Base-by-base conservation (phyloP, 2,797 vertebrate species). In the Kryptopterus vitreolus region DNA sequence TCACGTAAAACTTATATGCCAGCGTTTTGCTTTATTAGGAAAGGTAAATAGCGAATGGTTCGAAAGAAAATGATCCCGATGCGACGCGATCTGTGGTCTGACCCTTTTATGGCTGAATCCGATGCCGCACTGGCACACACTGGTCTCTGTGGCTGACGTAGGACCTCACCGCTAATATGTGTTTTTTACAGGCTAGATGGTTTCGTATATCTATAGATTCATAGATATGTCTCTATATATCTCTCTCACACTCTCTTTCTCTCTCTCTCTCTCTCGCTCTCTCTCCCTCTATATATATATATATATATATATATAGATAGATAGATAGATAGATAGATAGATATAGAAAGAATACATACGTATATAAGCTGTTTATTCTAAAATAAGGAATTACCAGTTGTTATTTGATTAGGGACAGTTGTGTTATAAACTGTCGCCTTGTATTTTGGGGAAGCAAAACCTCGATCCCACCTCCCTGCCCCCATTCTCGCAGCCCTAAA, bases 401-500 rank as follows among this genome's bases (percentile, higher is more conserved):
- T 66, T 1, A 7, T 46, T 12, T 62, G 18, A 13, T 15, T 1
- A 22, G 35, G 11, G n/a, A n/a, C n/a, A n/a, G 11, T 35, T 15
- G 62, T 38, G 35, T 66, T 11, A 12, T 33, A 35, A 35, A 33
- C 4, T 35, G 62, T 38, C 7, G 15, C 24, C 5, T 8, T 59
- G 57, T 24, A 18, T 59, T 26, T 74, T 24, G 52, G 53, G 48
- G 53, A 58, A 73, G 53, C 33, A 92, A n/a, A 92, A 90, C 87
- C 86, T 82, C 89, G 85, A 84, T 87, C 89, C 88, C 88, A 81
- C 88, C 89, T 87, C 33, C 55, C 31, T n/a, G 59, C 53, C 87
- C 89, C 88, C 87, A 88, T 88, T 87, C 87, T 87, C 8, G 35
- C 18, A 72, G 69, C 33, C 88, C 83, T 88, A 88, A 86, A 91